Evolutionary conservation across 2,113 vertebrate genomes (phyloP), one percentile per base, ranked within the genome.

Genomic region (Catharus minimus): DNA sequence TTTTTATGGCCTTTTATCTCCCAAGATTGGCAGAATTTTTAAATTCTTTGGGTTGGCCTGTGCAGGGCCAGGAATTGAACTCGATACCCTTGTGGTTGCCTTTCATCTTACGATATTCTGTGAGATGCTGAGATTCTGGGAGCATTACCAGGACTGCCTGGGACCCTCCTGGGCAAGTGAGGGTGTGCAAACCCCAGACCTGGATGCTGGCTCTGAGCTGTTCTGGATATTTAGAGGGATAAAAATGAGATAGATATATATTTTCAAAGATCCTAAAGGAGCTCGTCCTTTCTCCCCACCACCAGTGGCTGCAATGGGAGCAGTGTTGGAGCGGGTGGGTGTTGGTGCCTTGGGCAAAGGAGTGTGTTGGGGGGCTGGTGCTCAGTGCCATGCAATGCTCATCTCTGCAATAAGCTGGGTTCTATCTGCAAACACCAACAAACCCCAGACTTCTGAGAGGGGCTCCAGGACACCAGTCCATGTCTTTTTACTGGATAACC

Each of bases 351-450:
- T 27, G 58, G 78, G 23, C 1, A 1, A 0, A 66, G 38, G 39
- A 67, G 23, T 0, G 0, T 64, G 21, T 14, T 0, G 0, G 16
- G 28, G 18, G 12, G 8, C 41, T 20, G 30, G 32, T 26, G 8
- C 27, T 66, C 56, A 11, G 15, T 49, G 46, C 16, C 24, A 26
- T 21, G 15, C 9, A 28, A 2, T 13, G 52, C n/a, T 86, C 20
- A 20, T 32, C 14, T 0, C 0, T 67, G 33, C 44, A 20, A 16
- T 41, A 18, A 72, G 26, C 26, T 67, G 64, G 24, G 41, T 41
- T 69, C 52, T 81, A 0, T 52, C 11, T 87, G 47, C 56, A 65
- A 65, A 57, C 32, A 41, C 43, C 5, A 6, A 10, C 60, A 87
- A 61, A 41, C 15, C 11, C 7, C 19, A 19, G 38, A 19, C 28